A percentile compares a stretch with the other conserved stretches of the same genome.
Conservation (phyloP, 2,113 vertebrate species). For the Sceloporus undulatus region DNA sequence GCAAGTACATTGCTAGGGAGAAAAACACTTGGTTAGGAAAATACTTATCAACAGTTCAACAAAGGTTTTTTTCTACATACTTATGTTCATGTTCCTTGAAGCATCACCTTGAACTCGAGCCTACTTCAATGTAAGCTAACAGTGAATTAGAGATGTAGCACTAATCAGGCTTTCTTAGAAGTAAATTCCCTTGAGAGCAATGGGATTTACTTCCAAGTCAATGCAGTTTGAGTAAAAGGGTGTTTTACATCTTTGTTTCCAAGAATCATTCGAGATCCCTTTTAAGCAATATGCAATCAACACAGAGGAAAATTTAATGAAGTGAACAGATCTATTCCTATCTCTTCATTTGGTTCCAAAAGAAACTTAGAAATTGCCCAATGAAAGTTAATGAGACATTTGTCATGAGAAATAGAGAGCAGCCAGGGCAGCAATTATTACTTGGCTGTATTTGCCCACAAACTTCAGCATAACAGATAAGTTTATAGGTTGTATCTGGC, state of each 20-base stretch:
- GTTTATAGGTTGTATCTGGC: background rate
- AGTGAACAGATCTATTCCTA: background rate
- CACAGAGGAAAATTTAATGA: background rate
- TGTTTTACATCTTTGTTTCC: background rate
- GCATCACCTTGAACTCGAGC: slow-evolving; percentile 26
- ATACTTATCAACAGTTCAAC: slow-evolving; percentile 45
- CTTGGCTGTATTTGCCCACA: background rate
- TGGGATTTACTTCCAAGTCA: background rate
- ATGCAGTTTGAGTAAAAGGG: background rate
- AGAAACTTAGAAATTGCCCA: background rate
- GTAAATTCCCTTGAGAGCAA: slow-evolving; percentile 5
- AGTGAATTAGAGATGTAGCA: background rate
- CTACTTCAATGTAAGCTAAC: background rate
- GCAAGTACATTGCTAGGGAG: slow-evolving; percentile 58
- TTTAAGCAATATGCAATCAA: background rate
- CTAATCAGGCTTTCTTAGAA: background rate
- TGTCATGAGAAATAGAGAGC: background rate
- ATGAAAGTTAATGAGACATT: background rate
- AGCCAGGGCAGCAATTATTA: background rate
- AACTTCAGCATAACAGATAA: background rate
- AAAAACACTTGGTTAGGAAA: slow-evolving; percentile 61
- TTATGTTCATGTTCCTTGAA: slow-evolving; percentile 28
- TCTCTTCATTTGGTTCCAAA: background rate
- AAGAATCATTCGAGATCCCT: background rate
- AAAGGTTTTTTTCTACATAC: slow-evolving; percentile 49